These are phyloP conservation scores for Empis stercorea DNA, from an alignment of 2,888 invertebrate genomes.

Conservation along the genomic window DNA sequence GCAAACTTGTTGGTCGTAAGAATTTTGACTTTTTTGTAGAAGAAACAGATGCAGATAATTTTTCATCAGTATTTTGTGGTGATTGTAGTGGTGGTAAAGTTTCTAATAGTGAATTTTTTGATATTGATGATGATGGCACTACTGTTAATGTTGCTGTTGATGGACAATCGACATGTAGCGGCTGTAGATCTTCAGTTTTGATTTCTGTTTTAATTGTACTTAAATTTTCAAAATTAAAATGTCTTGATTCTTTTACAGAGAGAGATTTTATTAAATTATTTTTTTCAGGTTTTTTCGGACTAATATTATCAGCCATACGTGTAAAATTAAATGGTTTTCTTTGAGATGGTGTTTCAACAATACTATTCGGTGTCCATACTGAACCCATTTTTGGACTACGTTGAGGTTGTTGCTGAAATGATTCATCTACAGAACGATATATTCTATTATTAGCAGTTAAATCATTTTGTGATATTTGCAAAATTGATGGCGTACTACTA, in stretches of 20 bases:
- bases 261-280: conserved; percentile 13
- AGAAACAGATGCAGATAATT: conserved; percentile 26
- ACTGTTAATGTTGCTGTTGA: background rate
- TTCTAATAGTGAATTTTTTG: background rate
- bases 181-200: conserved; percentile 32
- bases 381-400: conserved; percentile 2
- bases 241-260: conserved; percentile 25
- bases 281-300: conserved; percentile 17
- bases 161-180: conserved; percentile 29
- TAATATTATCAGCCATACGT: conserved; percentile 34
- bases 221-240: conserved; percentile 27
- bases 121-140: background rate
- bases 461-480: background rate
- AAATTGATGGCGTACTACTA: conserved; percentile 1
- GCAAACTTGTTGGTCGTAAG: conserved; percentile 67
- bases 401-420: background rate
- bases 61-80: conserved; percentile 31
- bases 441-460: conserved; percentile 4
- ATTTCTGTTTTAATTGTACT: conserved; percentile 21
- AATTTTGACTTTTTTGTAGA: conserved; percentile 43
- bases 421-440: background rate
- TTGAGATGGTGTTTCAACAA: conserved; percentile 5
- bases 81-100: background rate
- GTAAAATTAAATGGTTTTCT: conserved; percentile 33
- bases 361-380: background rate